Percentiles rank a stretch among this genome's conserved stretches.
Evolutionary conservation across 2,113 vertebrate genomes (phyloP).

Genomic region (Trematomus loennbergii): DNA sequence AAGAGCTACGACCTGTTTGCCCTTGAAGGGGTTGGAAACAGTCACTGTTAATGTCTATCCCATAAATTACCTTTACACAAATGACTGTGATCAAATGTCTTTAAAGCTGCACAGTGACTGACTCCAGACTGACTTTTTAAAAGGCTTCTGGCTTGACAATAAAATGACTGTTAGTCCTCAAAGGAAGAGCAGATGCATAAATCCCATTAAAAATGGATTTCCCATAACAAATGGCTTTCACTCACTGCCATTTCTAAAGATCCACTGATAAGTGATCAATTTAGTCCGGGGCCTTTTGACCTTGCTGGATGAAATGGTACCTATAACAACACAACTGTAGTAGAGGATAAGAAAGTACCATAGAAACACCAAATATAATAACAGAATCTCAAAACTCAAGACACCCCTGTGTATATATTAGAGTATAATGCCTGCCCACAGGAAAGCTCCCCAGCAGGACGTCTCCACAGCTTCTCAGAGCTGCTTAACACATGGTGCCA

Average conservation of each 20-base stretch:
- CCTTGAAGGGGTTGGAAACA: slow-evolving; percentile 24
- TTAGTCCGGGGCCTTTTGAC: slow-evolving; percentile 52
- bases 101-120: not conserved
- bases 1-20: slow-evolving; percentile 26
- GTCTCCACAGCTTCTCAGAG: slow-evolving; percentile 31
- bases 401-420: slow-evolving; percentile 17
- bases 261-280: slow-evolving; percentile 63
- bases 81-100: slow-evolving; percentile 11
- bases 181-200: slow-evolving; percentile 50
- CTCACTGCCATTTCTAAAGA: slow-evolving; percentile 57
- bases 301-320: slow-evolving; percentile 28
- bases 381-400: slow-evolving; percentile 18
- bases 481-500: slow-evolving; percentile 39
- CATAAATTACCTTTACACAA: slow-evolving; percentile 16
- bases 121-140: not conserved
- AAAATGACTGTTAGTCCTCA: not conserved
- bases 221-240: slow-evolving; percentile 64
- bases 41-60: slow-evolving; percentile 29
- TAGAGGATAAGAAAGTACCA: not conserved
- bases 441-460: slow-evolving; percentile 10
- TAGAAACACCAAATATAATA: not conserved
- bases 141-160: not conserved
- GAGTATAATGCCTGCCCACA: slow-evolving; percentile 19
- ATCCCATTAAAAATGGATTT: slow-evolving; percentile 75
- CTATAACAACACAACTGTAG: slow-evolving; percentile 33